A percentile compares a stretch with the other conserved stretches of the same genome.
Conservation (phyloP, 2,888 invertebrate genomes). For the Minunthozetes semirufus region DNA sequence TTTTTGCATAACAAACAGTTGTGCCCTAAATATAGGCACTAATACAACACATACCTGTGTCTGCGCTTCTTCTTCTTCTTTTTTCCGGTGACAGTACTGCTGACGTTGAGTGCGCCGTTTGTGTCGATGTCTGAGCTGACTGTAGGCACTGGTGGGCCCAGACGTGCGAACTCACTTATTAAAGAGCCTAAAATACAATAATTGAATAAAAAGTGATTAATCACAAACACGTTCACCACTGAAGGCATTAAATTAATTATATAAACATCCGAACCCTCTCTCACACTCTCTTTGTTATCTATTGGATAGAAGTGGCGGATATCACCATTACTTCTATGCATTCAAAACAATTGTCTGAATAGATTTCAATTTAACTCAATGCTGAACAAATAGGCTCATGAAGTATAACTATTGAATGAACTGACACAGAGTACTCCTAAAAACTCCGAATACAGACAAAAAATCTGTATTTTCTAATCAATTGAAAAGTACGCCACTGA, state of each 20-base stretch:
- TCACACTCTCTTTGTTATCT: neutral
- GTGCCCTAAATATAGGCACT: neutral
- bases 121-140: conserved; percentile 12
- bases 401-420: neutral
- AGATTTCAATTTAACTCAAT: no score
- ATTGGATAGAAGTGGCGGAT: neutral
- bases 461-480: neutral
- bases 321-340: neutral
- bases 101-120: conserved; percentile 15
- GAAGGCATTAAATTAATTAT: conserved; percentile 23
- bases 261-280: conserved; percentile 9
- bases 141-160: conserved; percentile 21
- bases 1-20: neutral
- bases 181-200: conserved; percentile 15
- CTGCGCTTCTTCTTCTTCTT: conserved; percentile 92
- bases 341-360: no score
- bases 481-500: conserved; percentile 3
- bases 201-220: conserved; percentile 18
- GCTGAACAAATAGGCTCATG: no score
- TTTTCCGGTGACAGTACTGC: conserved; percentile 58
- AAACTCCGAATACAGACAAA: neutral
- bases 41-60: conserved; percentile 60
- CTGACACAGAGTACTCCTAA: no score
- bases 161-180: conserved; percentile 32
- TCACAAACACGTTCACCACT: conserved; percentile 5